These are phyloP conservation scores for Phalangium opilio DNA, from an alignment of 2,888 invertebrate species.

Conservation along the genomic window DNA sequence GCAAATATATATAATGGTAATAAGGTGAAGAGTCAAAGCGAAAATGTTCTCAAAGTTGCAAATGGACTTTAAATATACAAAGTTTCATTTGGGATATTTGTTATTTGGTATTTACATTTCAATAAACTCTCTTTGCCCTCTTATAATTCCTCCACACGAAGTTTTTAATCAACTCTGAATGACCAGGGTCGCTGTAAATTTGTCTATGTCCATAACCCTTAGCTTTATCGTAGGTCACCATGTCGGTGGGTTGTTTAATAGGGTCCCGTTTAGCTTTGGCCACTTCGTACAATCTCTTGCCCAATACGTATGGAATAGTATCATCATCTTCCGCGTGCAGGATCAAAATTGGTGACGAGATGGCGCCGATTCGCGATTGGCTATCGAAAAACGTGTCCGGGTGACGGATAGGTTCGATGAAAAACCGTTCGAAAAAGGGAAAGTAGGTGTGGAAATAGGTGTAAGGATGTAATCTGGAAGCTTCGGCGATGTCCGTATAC, in stretches of 20 bases:
- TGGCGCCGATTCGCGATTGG: constrained; percentile 26
- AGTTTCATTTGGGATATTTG: too few relatives aligned
- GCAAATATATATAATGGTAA: too few relatives aligned
- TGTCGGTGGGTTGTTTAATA: constrained; percentile 39
- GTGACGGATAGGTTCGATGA: constrained; percentile 49
- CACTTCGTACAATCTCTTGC: constrained; percentile 45
- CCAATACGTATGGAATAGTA: constrained; percentile 65
- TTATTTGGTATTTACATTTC: too few relatives aligned
- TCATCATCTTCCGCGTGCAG: constrained; percentile 81
- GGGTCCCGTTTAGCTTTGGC: constrained; percentile 25
- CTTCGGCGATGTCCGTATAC: constrained; percentile 80
- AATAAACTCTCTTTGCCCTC: too few relatives aligned
- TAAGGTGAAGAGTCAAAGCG: too few relatives aligned
- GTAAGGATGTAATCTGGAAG: constrained; percentile 66
- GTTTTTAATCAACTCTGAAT: constrained; percentile 50
- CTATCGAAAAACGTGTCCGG: constrained; percentile 29
- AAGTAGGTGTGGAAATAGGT: constrained; percentile 62
- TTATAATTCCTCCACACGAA: constrained; percentile 7
- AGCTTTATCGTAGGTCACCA: constrained; percentile 51
- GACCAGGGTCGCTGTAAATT: constrained; percentile 57
- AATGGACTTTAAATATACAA: too few relatives aligned
- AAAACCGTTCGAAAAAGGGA: constrained; percentile 64
- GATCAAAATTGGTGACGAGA: constrained; percentile 58
- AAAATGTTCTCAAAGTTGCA: too few relatives aligned
- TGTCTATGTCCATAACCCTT: constrained; percentile 66